A percentile compares a stretch with the other conserved stretches of the same genome.
These are phyloP conservation scores for Amphipoea oculea DNA, from an alignment of 2,888 invertebrate species.

Conservation along the genomic window DNA sequence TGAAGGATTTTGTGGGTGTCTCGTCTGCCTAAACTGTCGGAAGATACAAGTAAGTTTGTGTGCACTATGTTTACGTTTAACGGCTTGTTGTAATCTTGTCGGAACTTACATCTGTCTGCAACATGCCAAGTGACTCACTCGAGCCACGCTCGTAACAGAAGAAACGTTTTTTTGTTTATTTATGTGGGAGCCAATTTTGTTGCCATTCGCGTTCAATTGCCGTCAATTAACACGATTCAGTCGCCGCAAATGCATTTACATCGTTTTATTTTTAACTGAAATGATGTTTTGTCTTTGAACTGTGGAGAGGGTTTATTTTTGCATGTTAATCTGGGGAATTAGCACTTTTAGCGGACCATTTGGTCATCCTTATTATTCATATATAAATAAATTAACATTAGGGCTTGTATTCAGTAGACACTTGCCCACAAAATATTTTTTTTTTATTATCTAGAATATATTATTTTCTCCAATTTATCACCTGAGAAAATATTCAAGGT, in stretches of 20 bases:
- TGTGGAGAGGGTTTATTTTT: constrained; percentile 18
- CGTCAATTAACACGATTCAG: constrained; percentile 68
- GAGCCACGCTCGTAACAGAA: constrained; percentile 26
- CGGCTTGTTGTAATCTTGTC: constrained; percentile 28
- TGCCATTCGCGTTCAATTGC: constrained; percentile 70
- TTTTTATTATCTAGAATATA: background rate
- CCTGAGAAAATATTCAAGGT: background rate
- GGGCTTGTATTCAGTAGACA: background rate
- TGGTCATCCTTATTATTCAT: background rate
- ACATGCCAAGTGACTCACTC: constrained; percentile 55
- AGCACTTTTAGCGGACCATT: background rate
- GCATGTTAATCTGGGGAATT: constrained; percentile 12
- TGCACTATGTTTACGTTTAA: constrained; percentile 58
- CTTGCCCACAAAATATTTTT: background rate
- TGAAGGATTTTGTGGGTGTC: constrained; percentile 56
- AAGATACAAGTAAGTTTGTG: constrained; percentile 63
- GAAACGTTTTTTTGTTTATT: constrained; percentile 64
- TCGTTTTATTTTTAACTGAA: constrained; percentile 52
- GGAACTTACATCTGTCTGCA: constrained; percentile 59
- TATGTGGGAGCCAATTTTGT: constrained; percentile 64
- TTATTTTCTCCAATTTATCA: background rate
- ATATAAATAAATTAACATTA: background rate
- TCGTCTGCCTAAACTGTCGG: constrained; percentile 19
- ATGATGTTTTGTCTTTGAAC: constrained; percentile 34
- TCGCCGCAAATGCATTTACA: constrained; percentile 46